Evolutionary conservation across 2,113 vertebrate species (phyloP).

Genomic region (Pungitius pungitius): DNA sequence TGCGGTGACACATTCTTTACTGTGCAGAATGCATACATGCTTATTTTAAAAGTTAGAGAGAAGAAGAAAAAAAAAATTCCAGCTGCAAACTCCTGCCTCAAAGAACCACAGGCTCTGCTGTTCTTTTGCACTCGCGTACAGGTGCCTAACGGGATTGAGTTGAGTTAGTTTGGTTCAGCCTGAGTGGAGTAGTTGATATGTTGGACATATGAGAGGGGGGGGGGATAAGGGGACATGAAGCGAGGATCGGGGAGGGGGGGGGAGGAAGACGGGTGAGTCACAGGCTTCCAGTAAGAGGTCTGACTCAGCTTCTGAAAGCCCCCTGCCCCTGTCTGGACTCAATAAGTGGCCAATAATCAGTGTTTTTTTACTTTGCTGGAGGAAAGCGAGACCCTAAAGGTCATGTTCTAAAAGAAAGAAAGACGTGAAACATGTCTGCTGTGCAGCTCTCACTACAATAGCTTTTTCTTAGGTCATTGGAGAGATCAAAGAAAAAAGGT

Average conservation of each 20-base stretch:
- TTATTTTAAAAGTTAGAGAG: slow-evolving; percentile 1
- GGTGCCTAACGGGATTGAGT: background rate
- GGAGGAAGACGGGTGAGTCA: slow-evolving; percentile 64
- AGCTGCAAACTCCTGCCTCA: background rate
- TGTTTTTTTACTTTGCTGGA: slow-evolving; percentile 51
- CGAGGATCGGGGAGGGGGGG: background rate
- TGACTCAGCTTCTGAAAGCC: slow-evolving; percentile 74
- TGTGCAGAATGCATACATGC: slow-evolving; percentile 22
- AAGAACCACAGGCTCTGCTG: background rate
- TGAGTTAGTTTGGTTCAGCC: background rate
- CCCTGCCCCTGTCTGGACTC: slow-evolving; percentile 63
- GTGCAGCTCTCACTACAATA: background rate
- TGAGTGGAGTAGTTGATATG: slow-evolving; percentile 29
- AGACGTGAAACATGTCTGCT: background rate
- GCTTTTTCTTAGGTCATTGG: background rate
- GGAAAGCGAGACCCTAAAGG: slow-evolving; percentile 20
- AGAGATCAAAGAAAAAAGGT: background rate
- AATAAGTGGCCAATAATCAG: slow-evolving; percentile 32
- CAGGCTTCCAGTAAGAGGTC: slow-evolving; percentile 72
- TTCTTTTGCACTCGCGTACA: slow-evolving; percentile 6
- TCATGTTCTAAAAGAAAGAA: background rate
- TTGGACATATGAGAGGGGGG: background rate
- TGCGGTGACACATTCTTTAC: slow-evolving; percentile 57
- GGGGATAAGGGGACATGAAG: background rate
- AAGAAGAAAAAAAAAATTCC: background rate